Base-by-base conservation (phyloP, 2,797 vertebrate species). In the Podarcis lilfordi region DNA sequence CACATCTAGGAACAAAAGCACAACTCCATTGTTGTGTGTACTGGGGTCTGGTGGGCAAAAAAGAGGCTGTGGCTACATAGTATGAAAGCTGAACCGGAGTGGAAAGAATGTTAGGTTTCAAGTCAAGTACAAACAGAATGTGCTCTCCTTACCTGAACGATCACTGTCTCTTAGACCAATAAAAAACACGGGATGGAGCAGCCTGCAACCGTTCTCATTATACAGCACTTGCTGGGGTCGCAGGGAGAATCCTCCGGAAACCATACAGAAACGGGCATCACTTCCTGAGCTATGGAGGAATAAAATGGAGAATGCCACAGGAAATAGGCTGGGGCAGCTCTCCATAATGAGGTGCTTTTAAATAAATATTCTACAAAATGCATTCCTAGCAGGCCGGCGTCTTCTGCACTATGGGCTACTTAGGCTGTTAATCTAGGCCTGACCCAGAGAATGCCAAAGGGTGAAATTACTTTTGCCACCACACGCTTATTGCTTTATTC, bases 371-470 rank as follows among this genome's bases (percentile, higher is more conserved):
- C 40, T 72, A 80, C 21, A 79, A 77, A 84, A 80, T 45, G n/a
- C 15, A 6, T 43, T 25, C 23, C 50, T 72, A 25, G 21, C 27
- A 79, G 82, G 64, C 29, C 35, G 27, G 19, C n/a, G 8, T 17
- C 45, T 50, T 50, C 55, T 80, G 17, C 17, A n/a, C 35, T 80
- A 72, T 43, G 64, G n/a, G 77, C 85, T 85, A 15, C 10, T 50
- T 74, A 78, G 72, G 29, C 68, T 32, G 11, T 55, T 68, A 80
- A 80, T 74, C 79, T 80, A 64, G 55, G 5, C 55, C 59, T 37
- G 69, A 91, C 8, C 71, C 66, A 71, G 89, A 88, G 79, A 83
- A 88, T 82, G 86, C 35, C 86, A 91, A 45, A 83, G 76, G 77
- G 3, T 0, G 0, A 59, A 81, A 82, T 87, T 71, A 72, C 0